Evolutionary conservation across 2,888 invertebrate species (phyloP), one percentile per base, ranked within the genome.

Genomic region (Epirrhoe tristata): DNA sequence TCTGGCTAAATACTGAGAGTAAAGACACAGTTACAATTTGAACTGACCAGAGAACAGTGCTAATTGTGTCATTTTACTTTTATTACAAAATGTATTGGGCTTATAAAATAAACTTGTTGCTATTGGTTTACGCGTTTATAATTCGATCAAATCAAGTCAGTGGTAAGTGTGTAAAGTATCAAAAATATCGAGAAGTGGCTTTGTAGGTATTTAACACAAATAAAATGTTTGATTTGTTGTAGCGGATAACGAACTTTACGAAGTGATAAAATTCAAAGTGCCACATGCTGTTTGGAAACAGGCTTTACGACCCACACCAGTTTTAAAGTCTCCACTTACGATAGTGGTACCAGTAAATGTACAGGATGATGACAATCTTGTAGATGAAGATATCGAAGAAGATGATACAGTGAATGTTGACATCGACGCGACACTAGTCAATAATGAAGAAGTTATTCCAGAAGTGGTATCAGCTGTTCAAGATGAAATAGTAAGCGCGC

Each of bases 1-100:
- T 79, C 77, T 81, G 76, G 85, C 90, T 92, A 93, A 90, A 93
- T 91, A 91, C 87, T 83, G 85, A 81, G 75, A 79, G 83, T 81
- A 80, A 83, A 81, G 79, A 74, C 79, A 78, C 80, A 83, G 79
- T 77, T 82, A 86, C 90, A 87, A 88, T 86, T 84, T 82, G 78
- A 84, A 81, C 82, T 85, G 79, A 84, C 77, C 80, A 83, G 87
- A 76, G 86, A 75, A 74, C 79, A 76, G 75, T 76, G 77, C 77
- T 73, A 73, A 72, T 72, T 66, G 71, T 66, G 53, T 43, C 63
- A 65, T 24, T 39, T 17, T 55, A 12, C 10, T 67, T 63, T 63
- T 54, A 70, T 67, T 66, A 60, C 16, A 73, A 50, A 74, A 85
- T 83, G 85, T 67, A 57, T 17, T 55, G 66, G 46, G 31, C 55